Percentiles rank a stretch among this genome's conserved stretches.
phyloP scores from a whole-genome alignment of 2,113 vertebrate species.

The Caloenas nicobarica region DNA sequence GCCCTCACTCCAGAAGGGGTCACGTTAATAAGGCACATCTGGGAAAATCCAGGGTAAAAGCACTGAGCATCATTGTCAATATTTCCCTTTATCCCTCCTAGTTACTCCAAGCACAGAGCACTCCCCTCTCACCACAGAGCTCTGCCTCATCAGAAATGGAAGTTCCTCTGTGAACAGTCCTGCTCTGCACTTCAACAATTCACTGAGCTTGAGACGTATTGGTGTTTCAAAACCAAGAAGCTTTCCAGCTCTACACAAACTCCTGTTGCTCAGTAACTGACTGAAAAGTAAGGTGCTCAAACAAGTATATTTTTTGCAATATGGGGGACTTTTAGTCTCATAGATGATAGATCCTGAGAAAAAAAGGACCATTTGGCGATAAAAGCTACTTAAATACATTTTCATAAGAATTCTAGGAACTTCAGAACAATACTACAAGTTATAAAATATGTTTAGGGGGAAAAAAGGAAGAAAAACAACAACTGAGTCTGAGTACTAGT shows the following conservation, averaged over 20 bases:
- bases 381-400: not conserved
- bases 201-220: not conserved
- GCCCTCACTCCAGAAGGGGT: not conserved
- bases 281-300: not conserved
- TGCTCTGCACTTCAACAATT: not conserved
- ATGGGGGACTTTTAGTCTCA: not conserved
- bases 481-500: not conserved
- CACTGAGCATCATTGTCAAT: not conserved
- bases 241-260: not conserved
- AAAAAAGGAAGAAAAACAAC: not conserved
- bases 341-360: not conserved
- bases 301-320: not conserved
- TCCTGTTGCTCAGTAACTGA: not conserved
- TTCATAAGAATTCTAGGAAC: not conserved
- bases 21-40: not conserved
- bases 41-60: not conserved
- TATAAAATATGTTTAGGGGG: not conserved
- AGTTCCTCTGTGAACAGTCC: not conserved
- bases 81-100: no score
- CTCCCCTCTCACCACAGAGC: not conserved
- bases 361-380: not conserved
- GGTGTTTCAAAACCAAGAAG: not conserved
- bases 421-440: not conserved
- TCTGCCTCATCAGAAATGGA: not conserved
- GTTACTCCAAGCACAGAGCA: not conserved